phyloP scores from a whole-genome alignment of 2,113 vertebrate species.

The Anser brachyrhynchus region DNA sequence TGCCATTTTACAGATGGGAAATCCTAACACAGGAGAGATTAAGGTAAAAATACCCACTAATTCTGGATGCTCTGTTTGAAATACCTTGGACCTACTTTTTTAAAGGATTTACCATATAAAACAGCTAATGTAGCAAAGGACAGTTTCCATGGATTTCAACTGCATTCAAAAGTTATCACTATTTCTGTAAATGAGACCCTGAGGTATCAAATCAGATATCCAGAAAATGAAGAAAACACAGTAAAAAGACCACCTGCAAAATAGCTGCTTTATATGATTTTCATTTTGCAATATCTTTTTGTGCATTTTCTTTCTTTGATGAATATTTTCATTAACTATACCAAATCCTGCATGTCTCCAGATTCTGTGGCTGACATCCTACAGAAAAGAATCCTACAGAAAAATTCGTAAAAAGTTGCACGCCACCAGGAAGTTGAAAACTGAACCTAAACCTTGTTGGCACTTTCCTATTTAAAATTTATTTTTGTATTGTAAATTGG shows the following conservation, averaged over 20 bases:
- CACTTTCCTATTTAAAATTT: not conserved
- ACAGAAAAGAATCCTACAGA: not conserved
- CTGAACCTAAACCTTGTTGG: not conserved
- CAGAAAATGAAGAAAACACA: constrained; percentile 26
- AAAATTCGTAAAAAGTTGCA: not conserved
- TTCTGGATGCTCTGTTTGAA: not conserved
- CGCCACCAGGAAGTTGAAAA: not conserved
- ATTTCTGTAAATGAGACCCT: constrained; percentile 8
- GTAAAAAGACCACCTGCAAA: not conserved
- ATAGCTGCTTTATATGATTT: not conserved
- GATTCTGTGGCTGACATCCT: not conserved
- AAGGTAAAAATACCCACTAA: not conserved
- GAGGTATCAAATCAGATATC: constrained; percentile 5
- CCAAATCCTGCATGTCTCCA: not conserved
- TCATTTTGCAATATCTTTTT: not conserved
- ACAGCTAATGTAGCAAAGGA: not conserved
- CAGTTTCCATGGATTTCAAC: constrained; percentile 14
- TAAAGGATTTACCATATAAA: not conserved
- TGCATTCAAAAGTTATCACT: not conserved
- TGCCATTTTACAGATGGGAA: not conserved
- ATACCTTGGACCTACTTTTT: not conserved
- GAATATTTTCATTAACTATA: not conserved
- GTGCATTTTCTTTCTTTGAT: not conserved
- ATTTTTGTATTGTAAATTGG: rapidly evolving
- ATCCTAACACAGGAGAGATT: not conserved